Evolutionary conservation across 2,888 invertebrate genomes (phyloP), one percentile per base, ranked within the genome.

Genomic region (Lamproptera curius): DNA sequence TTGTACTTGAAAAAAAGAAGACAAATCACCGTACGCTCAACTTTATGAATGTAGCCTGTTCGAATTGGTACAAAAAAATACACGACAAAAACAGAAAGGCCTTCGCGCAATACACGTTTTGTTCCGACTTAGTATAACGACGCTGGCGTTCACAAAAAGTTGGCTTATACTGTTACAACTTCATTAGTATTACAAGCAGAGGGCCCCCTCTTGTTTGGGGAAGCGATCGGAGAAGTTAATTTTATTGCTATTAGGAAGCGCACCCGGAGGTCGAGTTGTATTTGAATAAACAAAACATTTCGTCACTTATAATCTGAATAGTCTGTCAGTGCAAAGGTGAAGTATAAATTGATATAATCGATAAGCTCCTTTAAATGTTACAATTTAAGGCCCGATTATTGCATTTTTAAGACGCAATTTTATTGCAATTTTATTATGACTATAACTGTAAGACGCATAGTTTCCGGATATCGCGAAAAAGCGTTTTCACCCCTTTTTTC

Each of bases 101-200:
- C 70, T 71, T 66, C 61, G 54, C 51, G 35, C 52, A 57, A 61
- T 56, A 63, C 52, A 42, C 52, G 54, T 58, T 55, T 55, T 48
- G 40, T 52, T 54, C 39, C n/a, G 11, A 33, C 39, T 26, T 43
- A 43, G 26, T 16, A 37, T 41, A 10, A 47, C 39, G 46, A 34
- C 16, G 26, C 23, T 10, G 20, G 17, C 35, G 16, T 48, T 47
- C 16, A 38, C 43, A 44, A 47, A 51, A 43, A 35, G 16, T 26
- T 28, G 34, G 15, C 20, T 44, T 44, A n/a, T 34, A 35, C 36
- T 44, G 31, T 16, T 44, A 40, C 49, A 40, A 35, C 44, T 49
- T 44, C 49, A 44, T 44, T 49, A 44, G 43, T 49, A 49, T 40
- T 45, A 43, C 31, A 36, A 43, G 17, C 34, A 17, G 35, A 39